Conservation (phyloP, 2,888 invertebrate genomes). For the Scaptodrosophila latifasciaeformis region DNA sequence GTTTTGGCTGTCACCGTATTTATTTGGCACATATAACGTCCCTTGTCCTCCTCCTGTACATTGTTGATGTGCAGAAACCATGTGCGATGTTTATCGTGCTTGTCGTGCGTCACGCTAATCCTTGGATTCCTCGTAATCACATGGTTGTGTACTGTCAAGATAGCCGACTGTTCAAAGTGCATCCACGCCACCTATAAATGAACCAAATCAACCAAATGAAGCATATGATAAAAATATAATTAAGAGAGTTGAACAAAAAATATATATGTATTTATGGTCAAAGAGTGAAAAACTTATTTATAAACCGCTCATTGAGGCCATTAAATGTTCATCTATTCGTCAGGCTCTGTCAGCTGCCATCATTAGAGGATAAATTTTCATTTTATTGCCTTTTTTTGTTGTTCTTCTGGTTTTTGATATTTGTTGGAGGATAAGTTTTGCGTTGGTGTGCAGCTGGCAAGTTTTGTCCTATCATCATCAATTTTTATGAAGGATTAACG, state of each 20-base stretch:
- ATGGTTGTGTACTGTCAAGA: slow-evolving; percentile 93
- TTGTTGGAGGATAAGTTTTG: no score
- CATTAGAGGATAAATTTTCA: slow-evolving; percentile 40
- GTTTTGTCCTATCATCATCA: slow-evolving; percentile 52
- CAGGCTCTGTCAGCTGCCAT: slow-evolving; percentile 35
- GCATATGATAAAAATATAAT: no score
- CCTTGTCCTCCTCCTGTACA: slow-evolving; percentile 93
- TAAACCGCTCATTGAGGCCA: slow-evolving; percentile 13
- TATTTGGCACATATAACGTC: slow-evolving; percentile 95
- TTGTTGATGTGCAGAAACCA: slow-evolving; percentile 95
- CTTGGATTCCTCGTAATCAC: slow-evolving; percentile 95
- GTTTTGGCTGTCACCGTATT: slow-evolving; percentile 95
- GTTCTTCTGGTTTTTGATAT: no score
- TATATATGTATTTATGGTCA: slow-evolving; percentile 5
- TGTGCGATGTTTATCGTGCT: slow-evolving; percentile 86
- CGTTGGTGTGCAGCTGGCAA: slow-evolving; percentile 1
- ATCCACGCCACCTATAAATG: slow-evolving; percentile 94
- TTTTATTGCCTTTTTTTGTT: slow-evolving; percentile 30
- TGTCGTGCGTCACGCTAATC: slow-evolving; percentile 93
- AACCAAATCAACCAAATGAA: no score
- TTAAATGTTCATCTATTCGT: slow-evolving; percentile 45
- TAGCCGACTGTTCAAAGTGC: slow-evolving; percentile 95
- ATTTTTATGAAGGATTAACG: slow-evolving; percentile 67
- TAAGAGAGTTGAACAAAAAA: no score
- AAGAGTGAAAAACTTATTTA: neutral